phyloP scores from a whole-genome alignment of 2,888 invertebrate genomes.

The Argyra leucocephala region DNA sequence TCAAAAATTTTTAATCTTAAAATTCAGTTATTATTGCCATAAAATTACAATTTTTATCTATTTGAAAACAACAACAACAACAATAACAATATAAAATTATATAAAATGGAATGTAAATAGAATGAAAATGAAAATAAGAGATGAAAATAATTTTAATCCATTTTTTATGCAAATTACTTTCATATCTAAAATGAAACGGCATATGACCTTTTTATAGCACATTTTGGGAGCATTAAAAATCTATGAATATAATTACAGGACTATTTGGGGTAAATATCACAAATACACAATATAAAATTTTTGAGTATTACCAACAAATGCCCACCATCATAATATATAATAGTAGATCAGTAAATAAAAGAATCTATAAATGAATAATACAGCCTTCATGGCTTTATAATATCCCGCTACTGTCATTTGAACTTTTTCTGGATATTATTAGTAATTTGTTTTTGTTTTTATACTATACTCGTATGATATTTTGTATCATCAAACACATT shows the following conservation, averaged over 20 bases:
- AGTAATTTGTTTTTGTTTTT: too few species aligned
- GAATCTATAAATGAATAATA: background rate
- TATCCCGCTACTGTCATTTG: too few species aligned
- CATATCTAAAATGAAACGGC: constrained; percentile 6
- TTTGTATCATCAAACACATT: too few species aligned
- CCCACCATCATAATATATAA: too few species aligned
- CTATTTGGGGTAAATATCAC: background rate
- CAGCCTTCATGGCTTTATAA: too few species aligned
- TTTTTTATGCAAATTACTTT: constrained; percentile 4
- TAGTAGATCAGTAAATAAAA: background rate
- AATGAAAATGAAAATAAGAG: background rate
- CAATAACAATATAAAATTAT: background rate
- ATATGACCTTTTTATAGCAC: constrained; percentile 2
- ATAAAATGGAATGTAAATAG: too few species aligned
- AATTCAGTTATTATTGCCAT: constrained; percentile 6
- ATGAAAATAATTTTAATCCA: constrained; percentile 4
- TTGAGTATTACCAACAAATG: too few species aligned
- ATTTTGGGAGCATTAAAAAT: constrained; percentile 1
- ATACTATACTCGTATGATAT: too few species aligned
- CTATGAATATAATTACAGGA: constrained; percentile 1
- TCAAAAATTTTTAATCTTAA: constrained; percentile 3
- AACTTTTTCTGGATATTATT: too few species aligned
- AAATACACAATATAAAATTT: too few species aligned
- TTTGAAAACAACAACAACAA: background rate
- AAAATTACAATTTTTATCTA: constrained; percentile 6